Percentiles rank a stretch among this genome's conserved stretches.
These are phyloP conservation scores for Callorhinus ursinus DNA, from an alignment of 2,113 vertebrate species.

Conservation along the genomic window DNA sequence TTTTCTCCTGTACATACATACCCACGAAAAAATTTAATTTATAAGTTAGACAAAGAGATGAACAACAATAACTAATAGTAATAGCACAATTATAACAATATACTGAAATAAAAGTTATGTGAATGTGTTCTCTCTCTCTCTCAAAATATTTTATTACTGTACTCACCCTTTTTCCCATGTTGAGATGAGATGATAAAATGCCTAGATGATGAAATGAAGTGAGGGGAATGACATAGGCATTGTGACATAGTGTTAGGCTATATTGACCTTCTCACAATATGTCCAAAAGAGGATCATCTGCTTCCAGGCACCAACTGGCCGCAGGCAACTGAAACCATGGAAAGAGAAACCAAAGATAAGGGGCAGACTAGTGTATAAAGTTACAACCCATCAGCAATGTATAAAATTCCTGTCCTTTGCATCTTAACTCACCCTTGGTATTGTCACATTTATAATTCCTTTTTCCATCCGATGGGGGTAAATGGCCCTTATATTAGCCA, in stretches of 20 bases:
- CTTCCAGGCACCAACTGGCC: background rate
- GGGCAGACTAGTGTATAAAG: background rate
- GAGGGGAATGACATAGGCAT: background rate
- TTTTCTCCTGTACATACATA: background rate
- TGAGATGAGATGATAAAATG: background rate
- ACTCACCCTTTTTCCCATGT: background rate
- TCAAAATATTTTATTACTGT: background rate
- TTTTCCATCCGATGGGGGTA: background rate
- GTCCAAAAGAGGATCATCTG: background rate
- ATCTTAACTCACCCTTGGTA: background rate
- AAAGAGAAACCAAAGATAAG: background rate
- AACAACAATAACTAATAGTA: background rate
- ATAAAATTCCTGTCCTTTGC: constrained; percentile 11
- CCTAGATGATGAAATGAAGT: background rate
- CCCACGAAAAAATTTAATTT: background rate
- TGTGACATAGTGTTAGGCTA: background rate
- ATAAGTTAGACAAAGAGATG: background rate
- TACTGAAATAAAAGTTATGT: background rate
- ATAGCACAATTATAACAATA: background rate
- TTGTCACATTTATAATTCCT: background rate
- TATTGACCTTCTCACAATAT: background rate
- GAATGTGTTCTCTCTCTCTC: background rate
- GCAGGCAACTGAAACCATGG: background rate
- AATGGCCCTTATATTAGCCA: background rate
- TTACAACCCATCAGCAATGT: constrained; percentile 3